These are phyloP conservation scores for Plectropomus leopardus DNA, from an alignment of 2,113 vertebrate genomes.

Conservation along the genomic window DNA sequence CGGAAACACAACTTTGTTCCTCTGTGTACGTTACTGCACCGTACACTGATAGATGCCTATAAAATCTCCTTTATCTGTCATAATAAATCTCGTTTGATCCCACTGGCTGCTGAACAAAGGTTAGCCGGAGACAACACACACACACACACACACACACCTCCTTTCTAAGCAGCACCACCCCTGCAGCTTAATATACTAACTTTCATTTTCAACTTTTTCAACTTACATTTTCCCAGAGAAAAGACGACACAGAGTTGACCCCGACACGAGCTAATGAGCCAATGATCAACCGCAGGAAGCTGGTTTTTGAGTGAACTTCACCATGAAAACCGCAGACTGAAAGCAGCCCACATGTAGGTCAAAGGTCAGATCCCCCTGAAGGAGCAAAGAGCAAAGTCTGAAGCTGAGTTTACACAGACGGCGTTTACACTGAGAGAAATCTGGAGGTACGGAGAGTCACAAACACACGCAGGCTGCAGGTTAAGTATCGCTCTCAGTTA, in stretches of 20 bases:
- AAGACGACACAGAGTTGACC: not conserved
- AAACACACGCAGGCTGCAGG: slow-evolving; percentile 11
- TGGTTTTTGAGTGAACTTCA: not conserved
- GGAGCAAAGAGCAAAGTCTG: not conserved
- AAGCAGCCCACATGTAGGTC: not conserved
- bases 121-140: slow-evolving; percentile 25
- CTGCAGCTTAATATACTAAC: not conserved
- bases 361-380: not conserved
- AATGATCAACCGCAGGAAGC: slow-evolving; percentile 7
- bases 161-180: not conserved
- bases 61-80: not conserved
- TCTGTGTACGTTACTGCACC: too few species aligned
- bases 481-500: not conserved
- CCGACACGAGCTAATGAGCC: not conserved
- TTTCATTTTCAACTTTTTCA: too few species aligned
- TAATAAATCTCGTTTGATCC: slow-evolving; percentile 9
- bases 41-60: slow-evolving; percentile 25
- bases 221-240: not conserved
- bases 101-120: slow-evolving; percentile 50
- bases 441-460: slow-evolving; percentile 21
- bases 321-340: not conserved
- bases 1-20: too few species aligned
- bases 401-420: slow-evolving; percentile 1
- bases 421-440: slow-evolving; percentile 48
- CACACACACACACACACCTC: not conserved